Evolutionary conservation across 2,797 vertebrate species (phyloP), one percentile per base, ranked within the genome.

Genomic region (Tapirus indicus): DNA sequence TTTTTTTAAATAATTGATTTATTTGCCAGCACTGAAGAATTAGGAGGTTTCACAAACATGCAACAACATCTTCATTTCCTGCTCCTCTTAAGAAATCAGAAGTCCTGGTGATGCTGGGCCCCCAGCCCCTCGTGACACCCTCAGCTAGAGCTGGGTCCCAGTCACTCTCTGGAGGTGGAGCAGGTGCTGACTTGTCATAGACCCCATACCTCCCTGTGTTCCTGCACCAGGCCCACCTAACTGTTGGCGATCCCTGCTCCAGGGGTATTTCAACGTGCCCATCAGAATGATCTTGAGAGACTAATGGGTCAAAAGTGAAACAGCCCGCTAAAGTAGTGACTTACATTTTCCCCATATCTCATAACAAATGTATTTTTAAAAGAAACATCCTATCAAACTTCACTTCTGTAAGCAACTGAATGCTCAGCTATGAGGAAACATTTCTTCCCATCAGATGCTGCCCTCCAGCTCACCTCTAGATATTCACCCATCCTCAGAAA

Each of bases 121-220:
- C 32, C n/a, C 38, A 66, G 69, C 5, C 6, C 62, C 27, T 68
- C 47, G 12, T 3, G 10, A 64, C 27, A 38, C 0, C 7, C 23
- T 69, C 11, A 56, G 38, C 3, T 27, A 49, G 1, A 14, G 25
- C 14, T 6, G 16, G 1, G 35, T 29, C 78, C 32, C 0, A 0
- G 11, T 12, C 54, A 2, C 80, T 71, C 17, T 35, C 79, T 20
- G 21, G 27, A 56, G 44, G 54, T 13, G 3, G 11, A 38, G 32
- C 1, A 32, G 32, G 49, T 8, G 13, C 52, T 14, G 52, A 18
- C 29, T 21, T 2, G 2, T 17, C 78, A n/a, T 7, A 11, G 9
- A 21, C 12, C 32, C 41, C 27, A 25, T n/a, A 21, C 4, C n/a
- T 20, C 9, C 25, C 27, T 20, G 35, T 4, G 20, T 21, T 16